phyloP scores from a whole-genome alignment of 2,888 invertebrate species.

The Tolmerus cingulatus region DNA sequence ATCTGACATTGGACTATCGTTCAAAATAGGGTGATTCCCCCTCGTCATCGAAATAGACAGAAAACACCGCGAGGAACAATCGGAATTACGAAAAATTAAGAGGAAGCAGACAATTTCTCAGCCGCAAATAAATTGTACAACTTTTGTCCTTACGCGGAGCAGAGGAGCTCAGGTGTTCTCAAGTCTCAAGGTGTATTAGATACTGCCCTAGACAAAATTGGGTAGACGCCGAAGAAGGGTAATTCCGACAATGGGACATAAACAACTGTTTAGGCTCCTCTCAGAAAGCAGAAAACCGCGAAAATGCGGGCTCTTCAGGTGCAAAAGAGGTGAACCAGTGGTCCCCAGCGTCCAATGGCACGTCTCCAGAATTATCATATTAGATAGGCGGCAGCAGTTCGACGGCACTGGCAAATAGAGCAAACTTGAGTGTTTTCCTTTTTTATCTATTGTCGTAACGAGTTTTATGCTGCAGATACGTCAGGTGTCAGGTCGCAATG shows the following conservation, averaged over 20 bases:
- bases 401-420: background rate
- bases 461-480: background rate
- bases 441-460: background rate
- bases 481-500: background rate
- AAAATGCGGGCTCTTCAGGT: conserved; percentile 23
- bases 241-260: conserved; percentile 19
- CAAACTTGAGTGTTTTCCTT: background rate
- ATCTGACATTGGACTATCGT: conserved; percentile 21
- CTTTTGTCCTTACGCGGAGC: background rate
- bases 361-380: conserved; percentile 10
- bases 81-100: background rate
- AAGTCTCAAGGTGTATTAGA: background rate
- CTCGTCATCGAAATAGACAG: background rate
- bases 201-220: background rate
- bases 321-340: conserved; percentile 9
- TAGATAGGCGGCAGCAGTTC: background rate
- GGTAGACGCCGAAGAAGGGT: background rate
- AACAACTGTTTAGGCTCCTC: background rate
- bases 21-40: conserved; percentile 29
- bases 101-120: background rate
- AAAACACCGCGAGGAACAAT: background rate
- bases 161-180: background rate
- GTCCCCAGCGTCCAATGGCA: conserved; percentile 14
- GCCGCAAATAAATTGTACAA: background rate
- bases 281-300: background rate